Conservation (phyloP, 2,113 vertebrate species). For the Felis chaus region DNA sequence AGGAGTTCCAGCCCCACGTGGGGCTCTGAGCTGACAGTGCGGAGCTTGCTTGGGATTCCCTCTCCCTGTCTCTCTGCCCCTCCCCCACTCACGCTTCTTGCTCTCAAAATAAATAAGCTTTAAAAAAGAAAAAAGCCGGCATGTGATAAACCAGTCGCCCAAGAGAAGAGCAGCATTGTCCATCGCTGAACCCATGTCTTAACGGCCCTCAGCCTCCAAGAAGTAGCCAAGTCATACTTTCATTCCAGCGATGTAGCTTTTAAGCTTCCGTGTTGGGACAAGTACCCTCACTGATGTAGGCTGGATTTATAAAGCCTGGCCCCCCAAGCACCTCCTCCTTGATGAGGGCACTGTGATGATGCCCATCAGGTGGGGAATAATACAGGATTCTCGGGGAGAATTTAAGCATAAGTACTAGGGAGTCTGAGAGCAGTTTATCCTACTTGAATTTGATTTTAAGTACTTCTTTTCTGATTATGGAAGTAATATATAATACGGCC, state of each 20-base stretch:
- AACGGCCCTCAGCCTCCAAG: neutral
- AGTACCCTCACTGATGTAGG: neutral
- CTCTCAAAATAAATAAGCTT: no score
- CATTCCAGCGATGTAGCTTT: neutral
- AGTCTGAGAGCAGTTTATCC: neutral
- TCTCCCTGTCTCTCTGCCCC: no score
- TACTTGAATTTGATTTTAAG: neutral
- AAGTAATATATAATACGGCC: neutral
- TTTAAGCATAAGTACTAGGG: neutral
- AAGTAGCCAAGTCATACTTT: neutral
- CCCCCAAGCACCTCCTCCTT: neutral
- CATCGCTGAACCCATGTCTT: neutral
- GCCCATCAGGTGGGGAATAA: neutral
- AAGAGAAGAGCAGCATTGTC: neutral
- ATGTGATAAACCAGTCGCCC: neutral
- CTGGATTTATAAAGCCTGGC: neutral
- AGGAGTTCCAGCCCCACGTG: no score
- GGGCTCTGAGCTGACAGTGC: no score
- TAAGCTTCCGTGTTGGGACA: neutral
- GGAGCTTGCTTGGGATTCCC: no score
- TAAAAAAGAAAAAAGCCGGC: neutral
- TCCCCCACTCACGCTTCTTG: no score
- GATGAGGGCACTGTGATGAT: neutral
- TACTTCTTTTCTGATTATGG: slow-evolving; percentile 20
- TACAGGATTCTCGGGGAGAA: neutral